Conservation (phyloP, 92 coral and sea anemone genomes). For the Siderastrea radians region DNA sequence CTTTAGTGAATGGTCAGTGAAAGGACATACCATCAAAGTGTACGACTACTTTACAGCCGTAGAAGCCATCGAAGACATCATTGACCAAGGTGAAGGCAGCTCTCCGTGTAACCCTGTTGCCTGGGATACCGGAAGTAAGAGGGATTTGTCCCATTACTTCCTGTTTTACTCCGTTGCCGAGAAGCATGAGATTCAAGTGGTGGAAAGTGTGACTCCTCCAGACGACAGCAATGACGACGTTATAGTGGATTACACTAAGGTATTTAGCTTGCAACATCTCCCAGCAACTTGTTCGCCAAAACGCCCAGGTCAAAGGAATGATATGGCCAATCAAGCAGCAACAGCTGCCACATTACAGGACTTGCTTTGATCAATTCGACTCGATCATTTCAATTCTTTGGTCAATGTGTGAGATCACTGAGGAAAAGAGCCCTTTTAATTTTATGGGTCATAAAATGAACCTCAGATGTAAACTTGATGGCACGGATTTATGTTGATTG, state of each 20-base stretch:
- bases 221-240: background rate
- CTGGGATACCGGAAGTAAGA: conserved; percentile 49
- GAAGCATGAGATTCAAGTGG: conserved; percentile 61
- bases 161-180: conserved; percentile 77
- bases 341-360: too few species aligned
- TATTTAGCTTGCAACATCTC: background rate
- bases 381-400: too few species aligned
- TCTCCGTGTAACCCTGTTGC: conserved; percentile 83
- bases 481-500: too few species aligned
- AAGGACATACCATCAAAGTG: conserved; percentile 60
- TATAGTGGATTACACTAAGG: conserved; percentile 4
- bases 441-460: too few species aligned
- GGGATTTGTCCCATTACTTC: conserved; percentile 82
- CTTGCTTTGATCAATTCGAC: too few species aligned
- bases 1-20: conserved; percentile 22
- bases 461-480: too few species aligned
- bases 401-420: too few species aligned
- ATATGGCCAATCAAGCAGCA: too few species aligned
- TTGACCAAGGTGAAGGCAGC: conserved; percentile 87
- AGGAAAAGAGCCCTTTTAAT: too few species aligned
- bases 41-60: conserved; percentile 70
- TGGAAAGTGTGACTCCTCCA: background rate
- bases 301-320: too few species aligned
- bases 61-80: conserved; percentile 68
- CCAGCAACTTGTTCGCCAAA: too few species aligned